Evolutionary conservation across 2,888 invertebrate genomes (phyloP).

Genomic region (Tricholauxania praeusta): DNA sequence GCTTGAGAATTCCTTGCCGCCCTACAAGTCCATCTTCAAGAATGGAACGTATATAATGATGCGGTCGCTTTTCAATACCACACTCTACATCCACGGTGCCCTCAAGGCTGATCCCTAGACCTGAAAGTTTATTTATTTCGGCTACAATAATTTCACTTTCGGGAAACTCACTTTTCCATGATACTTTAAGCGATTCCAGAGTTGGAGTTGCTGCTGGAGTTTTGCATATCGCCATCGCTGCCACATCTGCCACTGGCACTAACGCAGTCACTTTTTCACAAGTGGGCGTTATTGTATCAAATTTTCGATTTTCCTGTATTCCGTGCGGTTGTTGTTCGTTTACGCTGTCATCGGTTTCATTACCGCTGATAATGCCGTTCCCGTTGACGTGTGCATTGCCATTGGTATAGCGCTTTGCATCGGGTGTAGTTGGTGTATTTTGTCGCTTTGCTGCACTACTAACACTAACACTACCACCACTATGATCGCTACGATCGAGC

Average conservation of each 20-base stretch:
- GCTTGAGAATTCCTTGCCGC: slow-evolving; percentile 86
- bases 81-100: slow-evolving; percentile 99
- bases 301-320: neutral
- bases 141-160: slow-evolving; percentile 92
- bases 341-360: slow-evolving; percentile 53
- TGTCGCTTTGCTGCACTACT: slow-evolving; percentile 17
- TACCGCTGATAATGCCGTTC: slow-evolving; percentile 46
- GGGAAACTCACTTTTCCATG: slow-evolving; percentile 83
- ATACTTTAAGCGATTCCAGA: slow-evolving; percentile 80
- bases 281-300: slow-evolving; percentile 47
- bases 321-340: neutral
- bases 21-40: slow-evolving; percentile 97
- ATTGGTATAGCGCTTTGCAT: slow-evolving; percentile 43
- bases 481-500: slow-evolving; percentile 63
- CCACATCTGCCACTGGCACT: slow-evolving; percentile 25
- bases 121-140: slow-evolving; percentile 91
- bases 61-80: slow-evolving; percentile 96
- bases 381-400: slow-evolving; percentile 43
- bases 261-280: slow-evolving; percentile 41
- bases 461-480: slow-evolving; percentile 41
- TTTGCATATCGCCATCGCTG: slow-evolving; percentile 25
- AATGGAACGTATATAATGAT: slow-evolving; percentile 97
- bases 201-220: slow-evolving; percentile 71
- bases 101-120: slow-evolving; percentile 96
- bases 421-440: slow-evolving; percentile 44